Evolutionary conservation across 1,140 invertebrate species (phyloP).

Genomic region (Drosophila parabipectinata): DNA sequence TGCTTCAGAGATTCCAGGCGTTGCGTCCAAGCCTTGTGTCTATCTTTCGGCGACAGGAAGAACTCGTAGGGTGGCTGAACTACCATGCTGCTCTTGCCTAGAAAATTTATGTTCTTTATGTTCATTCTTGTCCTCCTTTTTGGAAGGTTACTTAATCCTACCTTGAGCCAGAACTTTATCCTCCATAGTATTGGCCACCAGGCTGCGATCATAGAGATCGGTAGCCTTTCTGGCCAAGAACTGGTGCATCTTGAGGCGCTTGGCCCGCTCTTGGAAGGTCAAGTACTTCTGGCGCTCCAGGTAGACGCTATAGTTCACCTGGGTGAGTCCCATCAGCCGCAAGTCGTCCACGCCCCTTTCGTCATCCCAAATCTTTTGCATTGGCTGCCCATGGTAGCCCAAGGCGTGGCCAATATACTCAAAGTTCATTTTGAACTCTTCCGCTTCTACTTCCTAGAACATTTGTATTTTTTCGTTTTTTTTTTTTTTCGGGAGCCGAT

Average conservation of each 20-base stretch:
- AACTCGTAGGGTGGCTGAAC: slow-evolving; percentile 92
- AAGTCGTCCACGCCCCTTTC: slow-evolving; percentile 91
- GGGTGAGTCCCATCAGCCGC: slow-evolving; percentile 87
- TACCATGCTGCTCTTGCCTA: slow-evolving; percentile 32
- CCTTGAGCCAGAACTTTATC: slow-evolving; percentile 50
- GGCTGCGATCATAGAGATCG: slow-evolving; percentile 85
- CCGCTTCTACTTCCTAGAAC: not conserved
- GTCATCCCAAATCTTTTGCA: slow-evolving; percentile 93
- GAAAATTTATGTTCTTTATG: not conserved
- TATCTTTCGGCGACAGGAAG: slow-evolving; percentile 86
- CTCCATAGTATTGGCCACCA: slow-evolving; percentile 86
- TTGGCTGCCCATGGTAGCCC: slow-evolving; percentile 93
- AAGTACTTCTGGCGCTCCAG: slow-evolving; percentile 90
- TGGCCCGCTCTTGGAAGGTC: slow-evolving; percentile 92
- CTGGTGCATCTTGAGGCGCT: slow-evolving; percentile 92
- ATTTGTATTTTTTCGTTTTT: slow-evolving; percentile 5
- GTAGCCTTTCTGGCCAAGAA: slow-evolving; percentile 92
- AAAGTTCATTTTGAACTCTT: slow-evolving; percentile 54
- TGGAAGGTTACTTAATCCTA: not conserved
- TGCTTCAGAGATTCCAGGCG: slow-evolving; percentile 85
- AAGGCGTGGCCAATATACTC: slow-evolving; percentile 88
- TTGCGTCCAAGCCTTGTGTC: slow-evolving; percentile 56
- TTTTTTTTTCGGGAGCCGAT: not conserved
- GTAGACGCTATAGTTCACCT: slow-evolving; percentile 89
- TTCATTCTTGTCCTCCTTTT: not conserved